A percentile compares a stretch with the other conserved stretches of the same genome.
phyloP scores from a whole-genome alignment of 2,797 vertebrate species.

The Coluber constrictor region DNA sequence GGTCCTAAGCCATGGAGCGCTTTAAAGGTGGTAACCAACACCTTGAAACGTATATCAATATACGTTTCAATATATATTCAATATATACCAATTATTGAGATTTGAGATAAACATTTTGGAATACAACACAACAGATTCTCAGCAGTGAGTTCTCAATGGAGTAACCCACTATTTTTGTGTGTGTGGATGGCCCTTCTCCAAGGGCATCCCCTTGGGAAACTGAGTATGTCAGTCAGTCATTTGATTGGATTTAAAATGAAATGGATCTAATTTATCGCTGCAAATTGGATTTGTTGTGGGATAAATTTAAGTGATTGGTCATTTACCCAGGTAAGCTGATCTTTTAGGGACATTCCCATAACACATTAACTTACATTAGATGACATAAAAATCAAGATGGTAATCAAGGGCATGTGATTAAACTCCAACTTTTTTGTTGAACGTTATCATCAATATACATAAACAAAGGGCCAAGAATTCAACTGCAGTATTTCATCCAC shows the following conservation, averaged over 20 bases:
- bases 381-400: not conserved
- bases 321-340: not conserved
- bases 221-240: not conserved
- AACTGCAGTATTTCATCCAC: not conserved
- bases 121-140: not conserved
- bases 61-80: too few relatives aligned
- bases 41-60: too few relatives aligned
- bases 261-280: not conserved
- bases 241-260: not conserved
- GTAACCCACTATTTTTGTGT: not conserved
- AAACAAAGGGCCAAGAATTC: not conserved
- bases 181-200: not conserved
- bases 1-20: too few relatives aligned
- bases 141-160: not conserved
- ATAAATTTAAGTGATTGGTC: not conserved
- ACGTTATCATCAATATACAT: not conserved
- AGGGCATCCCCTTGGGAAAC: not conserved
- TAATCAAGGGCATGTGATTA: not conserved
- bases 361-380: not conserved
- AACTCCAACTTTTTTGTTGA: not conserved
- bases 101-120: not conserved
- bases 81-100: not conserved
- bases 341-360: not conserved
- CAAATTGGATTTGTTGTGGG: not conserved
- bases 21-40: too few relatives aligned